Base-by-base conservation (phyloP, 2,888 invertebrate genomes). In the Agrochola macilenta region DNA sequence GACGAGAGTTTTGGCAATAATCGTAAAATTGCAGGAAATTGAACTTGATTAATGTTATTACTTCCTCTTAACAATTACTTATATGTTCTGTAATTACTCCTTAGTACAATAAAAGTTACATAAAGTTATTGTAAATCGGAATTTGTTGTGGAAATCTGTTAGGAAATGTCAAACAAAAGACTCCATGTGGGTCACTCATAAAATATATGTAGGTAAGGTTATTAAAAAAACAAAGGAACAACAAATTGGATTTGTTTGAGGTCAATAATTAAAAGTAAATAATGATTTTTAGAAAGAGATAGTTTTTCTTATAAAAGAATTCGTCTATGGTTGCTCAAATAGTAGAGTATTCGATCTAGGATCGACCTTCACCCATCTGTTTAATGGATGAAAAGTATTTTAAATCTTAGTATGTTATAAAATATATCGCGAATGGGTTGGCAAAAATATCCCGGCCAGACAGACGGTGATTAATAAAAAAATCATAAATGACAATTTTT, bases 1-100 rank as follows among this genome's bases (percentile, higher is more conserved):
- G 78, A 52, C 86, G 61, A 61, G 69, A 35, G 52, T 78, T 83
- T 85, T 82, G 54, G 74, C 86, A 82, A 82, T 78, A 72, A 58
- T 78, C 78, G 65, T 85, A 75, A 83, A 82, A 75, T 85, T 75
- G 54, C 86, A 82, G 83, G 83, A 83, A 85, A 78, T 82, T 58
- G 57, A 63, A 70, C 74, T 17, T 43, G 69, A 83, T 75, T 65
- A 65, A 78, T 66, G 57, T 74, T 54, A 85, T 74, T 60, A 83
- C 83, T 85, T 83, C 86, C 83, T 82, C 43, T 58, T 52, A 69
- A 70, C 72, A 64, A 78, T 82, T 46, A 69, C 57, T 64, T 69
- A 78, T 73, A 81, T 81, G 63, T 58, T 4, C 17, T 14, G 68
- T 79, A 82, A 76, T 82, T 79, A 78, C 39, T 39, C 78, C 11